Base-by-base conservation (phyloP, 2,797 vertebrate genomes). In the Acanthurus leucopareius region DNA sequence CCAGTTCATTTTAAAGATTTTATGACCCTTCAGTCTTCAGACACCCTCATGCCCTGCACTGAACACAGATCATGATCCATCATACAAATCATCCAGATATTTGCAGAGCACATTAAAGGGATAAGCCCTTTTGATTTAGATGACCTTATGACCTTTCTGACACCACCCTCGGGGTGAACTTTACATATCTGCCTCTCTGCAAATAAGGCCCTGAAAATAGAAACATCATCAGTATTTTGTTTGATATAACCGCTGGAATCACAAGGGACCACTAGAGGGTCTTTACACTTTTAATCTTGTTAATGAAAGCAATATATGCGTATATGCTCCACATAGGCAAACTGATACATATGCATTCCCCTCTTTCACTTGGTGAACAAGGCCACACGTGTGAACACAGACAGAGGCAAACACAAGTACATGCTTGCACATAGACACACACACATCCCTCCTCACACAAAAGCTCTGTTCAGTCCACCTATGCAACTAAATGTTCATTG, bases 371-470 rank as follows among this genome's bases (percentile, higher is more conserved):
- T 16, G 7, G 54, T 57, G 32, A 69, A 45, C 51, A 59, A 56
- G 56, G n/a, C 32, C 35, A 65, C 71, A 64, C 62, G 67, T 1
- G 4, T 52, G 35, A 22, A 45, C 58, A 47, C 20, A 53, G 4
- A 19, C 20, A 19, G 10, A 64, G 9, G 19, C 32, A 60, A n/a
- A 63, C 16, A 42, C 16, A n/a, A 42, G 17, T 19, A 47, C 28
- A 25, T 16, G 32, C 42, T 5, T 7, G 6, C 22, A 49, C 16
- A 42, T 20, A 42, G 52, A 20, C 25, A 20, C 54, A 44, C 56
- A 38, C 59, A 69, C 53, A 75, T 72, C 45, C 58, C 69, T 77
- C 45, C 35, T 47, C 17, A 42, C 70, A 85, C 77, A 85, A 80
- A 52, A 63, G 67, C 54, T 47, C 52, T 62, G 54, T 81, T 53